Percentiles rank a stretch among this genome's conserved stretches.
Conservation (phyloP, 1,140 invertebrate genomes). For the Zophobas morio region DNA sequence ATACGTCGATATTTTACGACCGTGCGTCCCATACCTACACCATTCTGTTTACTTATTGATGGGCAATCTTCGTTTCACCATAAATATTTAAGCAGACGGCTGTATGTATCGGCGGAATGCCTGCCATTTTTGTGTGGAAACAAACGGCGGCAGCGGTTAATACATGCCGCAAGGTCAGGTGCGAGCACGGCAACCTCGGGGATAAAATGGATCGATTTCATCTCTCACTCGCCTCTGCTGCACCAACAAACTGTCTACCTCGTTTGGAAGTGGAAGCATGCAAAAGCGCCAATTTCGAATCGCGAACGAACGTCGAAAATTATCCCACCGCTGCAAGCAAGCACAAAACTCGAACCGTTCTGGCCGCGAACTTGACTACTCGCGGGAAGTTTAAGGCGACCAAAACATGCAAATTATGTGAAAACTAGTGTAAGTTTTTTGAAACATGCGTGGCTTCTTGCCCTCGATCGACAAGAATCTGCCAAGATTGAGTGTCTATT, state of each 20-base stretch:
- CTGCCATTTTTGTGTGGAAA: slow-evolving; percentile 43
- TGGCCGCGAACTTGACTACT: no score
- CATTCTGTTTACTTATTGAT: not conserved
- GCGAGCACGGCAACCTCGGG: slow-evolving; percentile 52
- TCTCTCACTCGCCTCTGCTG: slow-evolving; percentile 43
- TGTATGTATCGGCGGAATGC: slow-evolving; percentile 4
- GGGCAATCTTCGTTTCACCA: not conserved
- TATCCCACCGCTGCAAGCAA: not conserved
- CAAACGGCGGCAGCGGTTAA: slow-evolving; percentile 39
- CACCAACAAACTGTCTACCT: slow-evolving; percentile 30
- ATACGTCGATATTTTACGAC: not conserved
- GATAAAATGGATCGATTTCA: slow-evolving; percentile 60
- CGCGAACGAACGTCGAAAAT: not conserved
- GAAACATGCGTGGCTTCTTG: no score
- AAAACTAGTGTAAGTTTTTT: no score
- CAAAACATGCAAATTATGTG: no score
- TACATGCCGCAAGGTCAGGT: slow-evolving; percentile 57
- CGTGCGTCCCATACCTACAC: not conserved
- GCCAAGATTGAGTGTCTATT: no score
- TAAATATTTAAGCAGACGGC: slow-evolving; percentile 13
- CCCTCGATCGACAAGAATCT: no score
- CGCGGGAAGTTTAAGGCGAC: no score
- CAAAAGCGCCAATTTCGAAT: slow-evolving; percentile 28
- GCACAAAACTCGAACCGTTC: not conserved
- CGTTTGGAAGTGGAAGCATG: not conserved